Base-by-base conservation (phyloP, 2,797 vertebrate genomes). In the Valencia hispanica region DNA sequence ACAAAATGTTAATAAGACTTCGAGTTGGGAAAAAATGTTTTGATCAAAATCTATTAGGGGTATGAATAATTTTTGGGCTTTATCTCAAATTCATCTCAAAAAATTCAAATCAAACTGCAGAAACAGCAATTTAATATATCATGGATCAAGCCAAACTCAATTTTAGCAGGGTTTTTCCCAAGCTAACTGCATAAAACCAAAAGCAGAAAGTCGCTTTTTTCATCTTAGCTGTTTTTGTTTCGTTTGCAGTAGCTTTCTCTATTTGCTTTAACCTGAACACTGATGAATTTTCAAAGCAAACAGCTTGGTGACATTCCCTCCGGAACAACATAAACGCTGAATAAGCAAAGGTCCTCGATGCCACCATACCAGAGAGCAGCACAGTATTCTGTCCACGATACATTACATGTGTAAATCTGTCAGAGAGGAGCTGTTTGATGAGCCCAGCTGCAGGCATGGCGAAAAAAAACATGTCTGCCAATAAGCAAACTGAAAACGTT, bases 301-400 rank as follows among this genome's bases (percentile, higher is more conserved):
- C 12, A 36, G 83, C 65, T 30, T 75, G 22, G 61, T 82, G 75
- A 82, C 85, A 87, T 92, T 84, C 88, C 86, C 87, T 75, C 20
- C 7, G 22, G 5, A 14, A 22, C 36, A 36, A 17, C 0, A 63
- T 36, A 63, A 63, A 36, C 20, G 61, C 61, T 63, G 32, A 36
- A 11, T 63, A 63, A 66, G 36, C 63, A 14, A 41, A 66, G 36
- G 36, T 12, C 34, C 7, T 36, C 34, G 3, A 36, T 25, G 1
- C 57, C 4, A 32, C 57, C 10, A 3, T 5, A 63, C 36, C 39
- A 41, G 20, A 66, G 22, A 66, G 36, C 22, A 66, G 36, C 61
- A 22, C 20, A 12, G 61, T 65, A 9, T 65, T 39, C 20, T 25
- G 32, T 34, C 57, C 30, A 34, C 30, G 15, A 34, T 17, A 61